Evolutionary conservation across 2,113 vertebrate species (phyloP), one percentile per base, ranked within the genome.

Genomic region (Lepisosteus osseus): DNA sequence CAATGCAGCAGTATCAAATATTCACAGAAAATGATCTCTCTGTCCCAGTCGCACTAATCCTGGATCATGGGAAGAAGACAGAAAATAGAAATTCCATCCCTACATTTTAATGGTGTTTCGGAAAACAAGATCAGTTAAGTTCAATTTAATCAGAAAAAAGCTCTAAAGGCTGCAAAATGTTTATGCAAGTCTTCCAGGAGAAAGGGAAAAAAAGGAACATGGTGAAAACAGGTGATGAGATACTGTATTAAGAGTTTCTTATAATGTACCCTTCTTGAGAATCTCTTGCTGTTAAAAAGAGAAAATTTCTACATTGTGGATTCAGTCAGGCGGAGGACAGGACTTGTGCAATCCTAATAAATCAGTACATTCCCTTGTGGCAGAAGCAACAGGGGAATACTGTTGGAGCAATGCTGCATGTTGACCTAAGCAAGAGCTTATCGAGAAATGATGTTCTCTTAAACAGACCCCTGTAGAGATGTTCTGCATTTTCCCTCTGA

Each of bases 321-420:
- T 84, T 91, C 94, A 95, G 92, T 92, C 90, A 90, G 89, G 93
- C 93, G 54, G 89, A 93, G 92, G 94, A 94, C 93, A 90, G 78
- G 91, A 92, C 87, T 92, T 87, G 85, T 87, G 91, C 89, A 88
- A 88, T 92, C 87, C 93, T 89, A 93, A 97, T 96, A 96, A 95
- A 97, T 98, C 95, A 97, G 94, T 82, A 85, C 71, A 81, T 90
- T 94, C 94, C 92, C 90, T 63, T 89, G 92, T 92, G 94, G 94
- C 85, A 87, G 93, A 88, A 88, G 90, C 92, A 87, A 90, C 92
- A 92, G 91, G 94, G 93, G 93, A 90, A 91, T 87, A 85, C 85
- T 79, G 78, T 86, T 84, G 82, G 72, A 87, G 87, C 82, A 81
- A 61, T 29, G 78, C 85, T 84, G 82, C 78, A 86, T 84, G 75